Base-by-base conservation (phyloP, 2,888 invertebrate species). In the Dicyrtomina minuta region DNA sequence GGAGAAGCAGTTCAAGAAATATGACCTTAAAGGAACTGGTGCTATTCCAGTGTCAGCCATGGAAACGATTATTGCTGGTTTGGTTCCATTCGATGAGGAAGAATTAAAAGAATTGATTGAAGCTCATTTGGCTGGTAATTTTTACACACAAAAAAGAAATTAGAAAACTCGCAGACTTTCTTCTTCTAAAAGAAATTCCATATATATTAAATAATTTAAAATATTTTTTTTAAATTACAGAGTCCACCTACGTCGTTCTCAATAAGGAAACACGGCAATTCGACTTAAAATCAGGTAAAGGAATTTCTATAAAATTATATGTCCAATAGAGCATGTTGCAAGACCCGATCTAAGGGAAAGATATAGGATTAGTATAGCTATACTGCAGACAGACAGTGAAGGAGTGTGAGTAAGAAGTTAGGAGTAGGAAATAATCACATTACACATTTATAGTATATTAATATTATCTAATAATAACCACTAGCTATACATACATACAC, bases 231-330 rank as follows among this genome's bases (percentile, higher is more conserved):
- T 8, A 33, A 33, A 58, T 39, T 66, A 61, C 60, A 76, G 76
- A 73, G 15, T 71, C 73, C 12, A 77, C 73, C 53, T 77, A 73
- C 70, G 70, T 74, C 15, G 73, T 70, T 10, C 70, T 71, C 39
- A 75, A 77, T 60, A 74, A 72, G 61, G 53, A 71, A 26, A 77
- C 76, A 3, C 72, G 74, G n/a, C 70, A 73, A 46, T 73, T 77
- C 67, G 76, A 75, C 60, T 65, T 77, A 15, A 73, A 74, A 69
- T 73, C 65, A 49, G 72, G 76, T 77, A 69, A 72, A 72, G 26
- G n/a, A n/a, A n/a, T n/a, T n/a, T n/a, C n/a, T n/a, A n/a, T n/a
- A n/a, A n/a, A n/a, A n/a, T n/a, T n/a, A n/a, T n/a, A n/a, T n/a
- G n/a, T n/a, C n/a, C n/a, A n/a, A n/a, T n/a, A n/a, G n/a, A n/a